Base-by-base conservation (phyloP, 2,888 invertebrate genomes). In the Chymomyza caudatula region DNA sequence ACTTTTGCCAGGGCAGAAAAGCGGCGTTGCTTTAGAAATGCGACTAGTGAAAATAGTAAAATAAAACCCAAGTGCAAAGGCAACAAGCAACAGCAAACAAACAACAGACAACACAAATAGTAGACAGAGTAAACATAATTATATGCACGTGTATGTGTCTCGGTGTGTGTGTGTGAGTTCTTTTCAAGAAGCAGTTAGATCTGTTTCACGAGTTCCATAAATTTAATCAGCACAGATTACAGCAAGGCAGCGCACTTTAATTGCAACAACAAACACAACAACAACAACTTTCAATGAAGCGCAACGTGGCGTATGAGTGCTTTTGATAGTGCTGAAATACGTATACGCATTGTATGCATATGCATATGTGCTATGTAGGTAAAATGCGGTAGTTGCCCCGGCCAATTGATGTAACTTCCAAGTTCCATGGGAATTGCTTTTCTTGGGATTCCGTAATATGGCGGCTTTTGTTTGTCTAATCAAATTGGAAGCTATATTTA, bases 141-240 rank as follows among this genome's bases (percentile, higher is more conserved):
- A 37, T 20, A 20, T 20, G 20, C 19, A 20, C 51, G 20, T 51
- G 19, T 6, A n/a, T 67, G 59, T 44, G 58, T 13, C 11, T 37
- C 2, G 3, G 25, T 3, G 25, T 3, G 25, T 25, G 25, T 25
- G 25, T 25, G 25, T 5, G 25, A 5, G 25, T 25, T 54, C 56
- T 47, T 52, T 54, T 55, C 4, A 66, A 61, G 53, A 61, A 47
- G 57, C 11, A 37, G 11, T 11, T 47, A 59, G 65, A 76, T 74
- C 53, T 44, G 64, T 69, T 65, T 60, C 71, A 69, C 54, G 44
- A 66, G 65, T 65, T 67, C 65, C 66, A 67, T 78, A 69, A 72
- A 76, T 69, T 66, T 79, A 82, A 82, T 82, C 77, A 79, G 67
- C 69, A 42, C 61, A 63, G 76, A 71, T 69, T 73, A 73, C 19